Percentiles rank a stretch among this genome's conserved stretches.
These are phyloP conservation scores for Cisticola juncidis DNA, from an alignment of 2,113 vertebrate species.

Conservation along the genomic window DNA sequence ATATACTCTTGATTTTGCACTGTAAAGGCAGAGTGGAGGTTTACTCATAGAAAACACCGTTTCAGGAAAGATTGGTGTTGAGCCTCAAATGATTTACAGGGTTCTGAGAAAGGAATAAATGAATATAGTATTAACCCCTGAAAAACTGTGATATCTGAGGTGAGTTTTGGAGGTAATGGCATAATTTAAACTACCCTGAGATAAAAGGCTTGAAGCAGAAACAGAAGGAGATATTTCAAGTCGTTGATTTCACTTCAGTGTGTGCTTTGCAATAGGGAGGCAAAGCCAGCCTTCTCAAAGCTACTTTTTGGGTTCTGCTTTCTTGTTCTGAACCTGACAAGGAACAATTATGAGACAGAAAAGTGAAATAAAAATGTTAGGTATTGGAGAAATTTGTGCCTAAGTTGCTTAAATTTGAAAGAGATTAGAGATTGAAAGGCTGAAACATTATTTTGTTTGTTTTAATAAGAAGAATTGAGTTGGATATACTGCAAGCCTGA, in stretches of 20 bases:
- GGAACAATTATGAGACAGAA: background rate
- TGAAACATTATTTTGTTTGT: background rate
- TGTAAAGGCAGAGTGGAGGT: background rate
- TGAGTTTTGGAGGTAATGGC: background rate
- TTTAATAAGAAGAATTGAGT: background rate
- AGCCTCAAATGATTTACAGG: background rate
- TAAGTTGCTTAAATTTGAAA: background rate
- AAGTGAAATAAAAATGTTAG: background rate
- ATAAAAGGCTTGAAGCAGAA: background rate
- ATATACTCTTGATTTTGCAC: background rate
- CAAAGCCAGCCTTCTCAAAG: background rate
- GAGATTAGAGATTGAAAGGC: background rate
- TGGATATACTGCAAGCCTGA: background rate
- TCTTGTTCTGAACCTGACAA: background rate
- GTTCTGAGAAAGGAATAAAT: background rate
- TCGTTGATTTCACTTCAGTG: background rate
- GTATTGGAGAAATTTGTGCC: background rate
- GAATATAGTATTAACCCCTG: background rate
- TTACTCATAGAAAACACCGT: background rate
- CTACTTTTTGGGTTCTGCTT: background rate
- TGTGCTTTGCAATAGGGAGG: background rate
- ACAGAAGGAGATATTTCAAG: background rate
- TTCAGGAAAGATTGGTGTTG: background rate
- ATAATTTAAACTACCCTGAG: background rate
- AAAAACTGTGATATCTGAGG: background rate